Evolutionary conservation across 2,113 vertebrate genomes (phyloP).

Genomic region (Ophiodon elongatus): DNA sequence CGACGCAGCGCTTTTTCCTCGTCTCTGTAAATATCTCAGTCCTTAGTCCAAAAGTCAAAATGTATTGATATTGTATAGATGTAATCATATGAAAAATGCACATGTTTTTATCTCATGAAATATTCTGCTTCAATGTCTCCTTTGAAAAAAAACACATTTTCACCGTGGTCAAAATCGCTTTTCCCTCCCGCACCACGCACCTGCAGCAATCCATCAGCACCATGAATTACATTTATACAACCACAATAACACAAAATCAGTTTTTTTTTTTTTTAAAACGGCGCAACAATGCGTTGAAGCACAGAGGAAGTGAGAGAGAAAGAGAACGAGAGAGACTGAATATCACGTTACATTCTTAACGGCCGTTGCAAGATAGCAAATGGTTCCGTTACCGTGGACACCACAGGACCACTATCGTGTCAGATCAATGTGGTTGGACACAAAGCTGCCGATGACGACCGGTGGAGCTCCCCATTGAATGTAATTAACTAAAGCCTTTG

Average conservation of each 20-base stretch:
- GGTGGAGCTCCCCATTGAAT: neutral
- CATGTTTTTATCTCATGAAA: too few relatives aligned
- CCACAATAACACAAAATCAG: neutral
- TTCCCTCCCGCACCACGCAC: neutral
- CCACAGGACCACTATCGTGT: neutral
- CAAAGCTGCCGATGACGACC: neutral
- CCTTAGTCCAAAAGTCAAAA: too few relatives aligned
- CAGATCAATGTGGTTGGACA: neutral
- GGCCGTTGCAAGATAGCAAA: neutral
- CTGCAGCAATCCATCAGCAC: neutral
- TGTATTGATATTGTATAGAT: too few relatives aligned
- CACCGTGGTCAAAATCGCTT: too few relatives aligned
- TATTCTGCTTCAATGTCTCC: too few relatives aligned
- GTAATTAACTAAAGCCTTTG: neutral
- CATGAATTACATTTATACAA: neutral
- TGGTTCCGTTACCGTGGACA: neutral
- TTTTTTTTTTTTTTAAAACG: too few relatives aligned
- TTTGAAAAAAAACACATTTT: neutral
- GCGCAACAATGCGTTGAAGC: neutral
- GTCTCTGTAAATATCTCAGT: too few relatives aligned
- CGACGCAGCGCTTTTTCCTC: too few relatives aligned
- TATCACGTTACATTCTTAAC: neutral
- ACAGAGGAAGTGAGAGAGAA: neutral
- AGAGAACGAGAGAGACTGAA: neutral
- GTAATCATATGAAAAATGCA: too few relatives aligned